These are phyloP conservation scores for Anser brachyrhynchus DNA, from an alignment of 2,113 vertebrate species.

Conservation along the genomic window DNA sequence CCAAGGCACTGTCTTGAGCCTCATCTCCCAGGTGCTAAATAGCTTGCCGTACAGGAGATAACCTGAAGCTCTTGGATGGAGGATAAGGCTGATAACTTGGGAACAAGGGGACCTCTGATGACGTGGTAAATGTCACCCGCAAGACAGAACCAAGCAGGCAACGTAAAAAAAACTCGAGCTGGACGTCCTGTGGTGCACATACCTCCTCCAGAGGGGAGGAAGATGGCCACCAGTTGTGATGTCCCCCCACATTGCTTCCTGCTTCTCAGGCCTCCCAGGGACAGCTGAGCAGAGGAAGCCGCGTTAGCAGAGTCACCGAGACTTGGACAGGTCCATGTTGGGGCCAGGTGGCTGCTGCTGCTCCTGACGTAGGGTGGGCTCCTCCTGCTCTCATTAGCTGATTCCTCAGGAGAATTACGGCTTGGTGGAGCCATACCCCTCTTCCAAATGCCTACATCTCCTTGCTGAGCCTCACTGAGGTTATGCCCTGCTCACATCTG, in stretches of 20 bases:
- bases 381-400: background rate
- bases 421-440: background rate
- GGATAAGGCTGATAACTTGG: too few relatives aligned
- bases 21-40: too few relatives aligned
- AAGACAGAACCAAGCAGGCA: too few relatives aligned
- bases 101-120: too few relatives aligned
- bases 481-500: background rate
- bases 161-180: too few relatives aligned
- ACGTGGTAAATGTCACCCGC: too few relatives aligned
- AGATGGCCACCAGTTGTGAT: accelerated
- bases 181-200: accelerated
- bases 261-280: background rate
- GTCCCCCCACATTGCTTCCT: background rate
- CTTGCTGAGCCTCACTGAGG: background rate
- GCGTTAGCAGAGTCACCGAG: background rate
- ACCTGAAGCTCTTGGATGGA: too few relatives aligned
- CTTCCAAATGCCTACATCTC: background rate
- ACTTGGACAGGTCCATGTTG: background rate
- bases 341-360: background rate
- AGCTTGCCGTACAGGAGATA: too few relatives aligned
- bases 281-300: background rate
- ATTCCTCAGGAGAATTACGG: background rate
- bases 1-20: too few relatives aligned
- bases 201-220: accelerated
- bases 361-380: background rate